These are phyloP conservation scores for Choloepus didactylus DNA, from an alignment of 2,797 vertebrate species.

Conservation along the genomic window DNA sequence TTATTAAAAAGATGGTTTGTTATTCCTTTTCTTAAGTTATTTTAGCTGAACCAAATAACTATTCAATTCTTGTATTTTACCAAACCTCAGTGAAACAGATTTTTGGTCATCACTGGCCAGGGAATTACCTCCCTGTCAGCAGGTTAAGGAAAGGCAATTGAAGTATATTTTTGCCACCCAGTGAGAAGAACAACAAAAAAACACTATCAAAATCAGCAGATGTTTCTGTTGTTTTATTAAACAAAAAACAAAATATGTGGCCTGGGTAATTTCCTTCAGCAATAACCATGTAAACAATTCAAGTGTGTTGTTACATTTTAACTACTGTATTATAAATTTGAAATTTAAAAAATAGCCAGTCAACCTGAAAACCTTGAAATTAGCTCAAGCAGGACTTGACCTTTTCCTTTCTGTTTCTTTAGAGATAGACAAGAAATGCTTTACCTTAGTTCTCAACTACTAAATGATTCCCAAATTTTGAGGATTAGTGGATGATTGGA, in stretches of 20 bases:
- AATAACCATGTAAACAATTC: not conserved
- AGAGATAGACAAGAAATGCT: not conserved
- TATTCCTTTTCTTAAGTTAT: not conserved
- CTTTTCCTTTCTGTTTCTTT: conserved; percentile 9
- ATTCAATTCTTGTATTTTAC: conserved; percentile 11
- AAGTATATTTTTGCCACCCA: not conserved
- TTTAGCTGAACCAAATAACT: not conserved
- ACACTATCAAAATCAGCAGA: not conserved
- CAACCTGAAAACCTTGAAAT: conserved; percentile 23
- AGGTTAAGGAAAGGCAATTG: not conserved
- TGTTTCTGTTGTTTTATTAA: not conserved
- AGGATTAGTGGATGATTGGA: not conserved
- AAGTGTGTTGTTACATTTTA: conserved; percentile 13
- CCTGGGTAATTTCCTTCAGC: not conserved
- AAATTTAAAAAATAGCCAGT: not conserved
- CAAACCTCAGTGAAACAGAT: not conserved
- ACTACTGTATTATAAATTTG: not conserved
- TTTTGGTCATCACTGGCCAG: not conserved
- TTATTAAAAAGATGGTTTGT: not conserved
- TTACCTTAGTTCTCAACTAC: not conserved
- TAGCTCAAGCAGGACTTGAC: not conserved
- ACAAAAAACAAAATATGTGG: not conserved
- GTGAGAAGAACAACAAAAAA: conserved; percentile 8
- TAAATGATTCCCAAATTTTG: conserved; percentile 21
- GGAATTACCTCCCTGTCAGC: not conserved